Conservation (phyloP, 1,140 invertebrate species). For the Pararge aegeria region DNA sequence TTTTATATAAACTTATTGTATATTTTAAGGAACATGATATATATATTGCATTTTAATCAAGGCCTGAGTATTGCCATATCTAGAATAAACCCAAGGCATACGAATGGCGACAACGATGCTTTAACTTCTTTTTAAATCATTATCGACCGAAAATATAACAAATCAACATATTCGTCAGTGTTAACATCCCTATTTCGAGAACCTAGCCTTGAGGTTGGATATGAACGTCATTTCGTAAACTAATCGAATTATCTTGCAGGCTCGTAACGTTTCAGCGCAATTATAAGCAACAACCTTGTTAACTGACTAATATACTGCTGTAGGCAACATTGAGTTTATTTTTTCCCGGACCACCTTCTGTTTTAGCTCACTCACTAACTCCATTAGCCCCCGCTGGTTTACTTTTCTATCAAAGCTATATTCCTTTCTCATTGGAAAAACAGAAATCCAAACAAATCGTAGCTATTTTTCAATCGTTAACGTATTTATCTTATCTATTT, state of each 20-base stretch:
- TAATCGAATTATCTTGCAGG: conserved; percentile 29
- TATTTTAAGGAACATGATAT: no score
- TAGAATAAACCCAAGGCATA: no score
- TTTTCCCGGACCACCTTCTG: conserved; percentile 60
- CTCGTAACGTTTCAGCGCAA: conserved; percentile 17
- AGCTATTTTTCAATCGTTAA: conserved; percentile 19
- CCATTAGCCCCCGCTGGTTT: conserved; percentile 67
- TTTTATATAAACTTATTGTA: no score
- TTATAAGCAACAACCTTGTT: conserved; percentile 37
- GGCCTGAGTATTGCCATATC: no score
- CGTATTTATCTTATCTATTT: conserved; percentile 14
- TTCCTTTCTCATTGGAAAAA: conserved; percentile 47
- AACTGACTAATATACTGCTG: conserved; percentile 31
- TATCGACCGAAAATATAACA: no score
- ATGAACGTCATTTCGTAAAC: conserved; percentile 19
- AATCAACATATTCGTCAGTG: no score
- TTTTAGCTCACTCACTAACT: conserved; percentile 64
- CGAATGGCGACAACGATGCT: no score
- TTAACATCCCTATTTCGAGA: background rate
- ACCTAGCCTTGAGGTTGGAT: conserved; percentile 5
- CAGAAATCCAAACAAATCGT: conserved; percentile 41
- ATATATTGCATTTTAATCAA: no score
- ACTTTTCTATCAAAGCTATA: conserved; percentile 56
- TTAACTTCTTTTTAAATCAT: no score
- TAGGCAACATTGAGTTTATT: conserved; percentile 49